These are phyloP conservation scores for Chrysaora quinquecirrha DNA, from an alignment of 30 jellyfish, hydroid and myxozoan genomes.

Conservation along the genomic window DNA sequence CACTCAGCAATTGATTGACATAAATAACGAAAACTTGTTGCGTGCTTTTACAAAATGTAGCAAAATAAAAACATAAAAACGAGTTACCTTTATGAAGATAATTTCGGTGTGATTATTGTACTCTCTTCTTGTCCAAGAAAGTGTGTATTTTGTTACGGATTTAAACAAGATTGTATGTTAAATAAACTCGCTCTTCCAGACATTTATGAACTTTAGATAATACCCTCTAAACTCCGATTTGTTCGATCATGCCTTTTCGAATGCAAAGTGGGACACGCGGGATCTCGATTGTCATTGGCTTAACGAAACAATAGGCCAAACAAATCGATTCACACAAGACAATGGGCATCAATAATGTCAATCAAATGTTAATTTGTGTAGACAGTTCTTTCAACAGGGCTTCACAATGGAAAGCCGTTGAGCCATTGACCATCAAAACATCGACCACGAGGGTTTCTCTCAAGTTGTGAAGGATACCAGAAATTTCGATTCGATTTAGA, in stretches of 20 bases:
- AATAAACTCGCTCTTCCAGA: conserved; percentile 53
- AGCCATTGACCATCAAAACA: too few species aligned
- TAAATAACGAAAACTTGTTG: too few species aligned
- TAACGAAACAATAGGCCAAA: conserved; percentile 46
- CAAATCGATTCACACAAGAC: conserved; percentile 49
- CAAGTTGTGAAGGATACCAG: too few species aligned
- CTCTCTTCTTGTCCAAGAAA: not conserved
- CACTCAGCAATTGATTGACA: not conserved
- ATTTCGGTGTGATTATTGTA: not conserved
- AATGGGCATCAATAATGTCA: conserved; percentile 65
- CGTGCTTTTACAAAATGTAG: not conserved
- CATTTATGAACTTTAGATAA: conserved; percentile 51
- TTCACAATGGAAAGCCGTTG: too few species aligned
- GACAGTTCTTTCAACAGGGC: conserved; percentile 42
- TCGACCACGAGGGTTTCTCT: too few species aligned
- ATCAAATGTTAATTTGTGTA: conserved; percentile 72
- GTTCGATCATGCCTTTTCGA: conserved; percentile 72
- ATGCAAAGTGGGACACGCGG: conserved; percentile 77
- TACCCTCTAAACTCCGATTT: conserved; percentile 54
- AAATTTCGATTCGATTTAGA: too few species aligned
- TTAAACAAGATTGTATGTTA: conserved; percentile 52
- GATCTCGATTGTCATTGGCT: conserved; percentile 67
- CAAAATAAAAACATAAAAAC: not conserved
- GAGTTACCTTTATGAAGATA: not conserved
- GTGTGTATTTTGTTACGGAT: conserved; percentile 62